Evolutionary conservation across 2,113 vertebrate genomes (phyloP).

Genomic region (Phycodurus eques): DNA sequence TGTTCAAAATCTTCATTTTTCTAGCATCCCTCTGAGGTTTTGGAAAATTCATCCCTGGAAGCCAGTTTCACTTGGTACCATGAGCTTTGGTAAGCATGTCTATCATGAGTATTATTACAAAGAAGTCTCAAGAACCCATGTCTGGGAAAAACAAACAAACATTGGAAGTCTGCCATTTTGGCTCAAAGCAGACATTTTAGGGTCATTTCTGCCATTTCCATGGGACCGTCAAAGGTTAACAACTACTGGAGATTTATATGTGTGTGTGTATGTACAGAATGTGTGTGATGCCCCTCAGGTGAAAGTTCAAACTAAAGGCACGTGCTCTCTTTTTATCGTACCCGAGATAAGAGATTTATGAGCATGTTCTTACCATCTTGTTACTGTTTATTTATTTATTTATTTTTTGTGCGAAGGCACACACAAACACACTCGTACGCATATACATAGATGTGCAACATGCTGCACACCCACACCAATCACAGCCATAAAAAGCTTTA

Average conservation of each 20-base stretch:
- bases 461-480: background rate
- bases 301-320: conserved; percentile 53
- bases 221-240: background rate
- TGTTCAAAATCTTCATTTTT: too few species aligned
- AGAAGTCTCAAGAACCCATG: too few species aligned
- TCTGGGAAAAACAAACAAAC: too few species aligned
- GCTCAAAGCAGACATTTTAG: background rate
- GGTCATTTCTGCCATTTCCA: background rate
- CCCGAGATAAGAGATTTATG: conserved; percentile 50
- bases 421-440: too few species aligned
- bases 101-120: too few species aligned
- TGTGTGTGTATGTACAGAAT: background rate
- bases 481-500: background rate
- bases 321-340: conserved; percentile 38
- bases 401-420: too few species aligned
- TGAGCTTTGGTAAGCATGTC: too few species aligned
- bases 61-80: too few species aligned
- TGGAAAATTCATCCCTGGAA: too few species aligned
- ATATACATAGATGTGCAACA: background rate
- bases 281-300: conserved; percentile 16
- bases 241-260: background rate
- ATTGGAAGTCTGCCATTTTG: too few species aligned
- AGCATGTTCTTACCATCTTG: background rate
- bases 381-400: background rate
- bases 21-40: too few species aligned